These are phyloP conservation scores for Drosophila novamexicana DNA, from an alignment of 1,140 invertebrate species.

Conservation along the genomic window DNA sequence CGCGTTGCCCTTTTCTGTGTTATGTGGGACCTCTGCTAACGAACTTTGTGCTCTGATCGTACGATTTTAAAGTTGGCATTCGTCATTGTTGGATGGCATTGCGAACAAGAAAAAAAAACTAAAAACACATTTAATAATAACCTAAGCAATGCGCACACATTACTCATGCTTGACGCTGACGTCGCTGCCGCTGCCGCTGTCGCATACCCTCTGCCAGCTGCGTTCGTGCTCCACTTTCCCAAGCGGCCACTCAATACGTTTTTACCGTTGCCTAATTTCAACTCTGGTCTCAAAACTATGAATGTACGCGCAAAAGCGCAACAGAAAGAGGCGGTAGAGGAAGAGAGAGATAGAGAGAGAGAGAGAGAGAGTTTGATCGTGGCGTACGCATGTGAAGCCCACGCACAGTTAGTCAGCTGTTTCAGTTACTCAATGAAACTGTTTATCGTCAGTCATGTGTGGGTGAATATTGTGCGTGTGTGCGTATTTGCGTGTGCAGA, in stretches of 20 bases:
- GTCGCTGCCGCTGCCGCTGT: slow-evolving; percentile 30
- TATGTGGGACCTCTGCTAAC: slow-evolving; percentile 26
- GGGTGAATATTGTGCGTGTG: slow-evolving; percentile 2
- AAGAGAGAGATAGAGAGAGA: neutral
- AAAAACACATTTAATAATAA: slow-evolving; percentile 47
- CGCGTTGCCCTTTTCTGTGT: slow-evolving; percentile 12
- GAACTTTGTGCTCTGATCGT: slow-evolving; percentile 61
- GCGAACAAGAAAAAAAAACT: slow-evolving; percentile 10
- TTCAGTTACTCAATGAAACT: slow-evolving; percentile 52
- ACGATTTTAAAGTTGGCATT: slow-evolving; percentile 61
- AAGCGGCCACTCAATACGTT: slow-evolving; percentile 21
- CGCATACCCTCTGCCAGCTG: slow-evolving; percentile 21
- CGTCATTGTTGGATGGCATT: slow-evolving; percentile 42
- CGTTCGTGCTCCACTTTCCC: slow-evolving; percentile 56
- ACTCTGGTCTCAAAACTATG: slow-evolving; percentile 20
- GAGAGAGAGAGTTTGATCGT: slow-evolving; percentile 36
- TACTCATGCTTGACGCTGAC: slow-evolving; percentile 49
- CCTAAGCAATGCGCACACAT: slow-evolving; percentile 35
- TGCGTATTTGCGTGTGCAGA: neutral
- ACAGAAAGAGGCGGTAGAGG: neutral
- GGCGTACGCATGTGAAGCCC: slow-evolving; percentile 36
- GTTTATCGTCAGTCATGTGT: slow-evolving; percentile 29
- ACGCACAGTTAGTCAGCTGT: slow-evolving; percentile 59
- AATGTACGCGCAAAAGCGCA: slow-evolving; percentile 13
- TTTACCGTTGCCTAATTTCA: slow-evolving; percentile 50